Base-by-base conservation (phyloP, 2,888 invertebrate species). In the Cosmopolites sordidus region DNA sequence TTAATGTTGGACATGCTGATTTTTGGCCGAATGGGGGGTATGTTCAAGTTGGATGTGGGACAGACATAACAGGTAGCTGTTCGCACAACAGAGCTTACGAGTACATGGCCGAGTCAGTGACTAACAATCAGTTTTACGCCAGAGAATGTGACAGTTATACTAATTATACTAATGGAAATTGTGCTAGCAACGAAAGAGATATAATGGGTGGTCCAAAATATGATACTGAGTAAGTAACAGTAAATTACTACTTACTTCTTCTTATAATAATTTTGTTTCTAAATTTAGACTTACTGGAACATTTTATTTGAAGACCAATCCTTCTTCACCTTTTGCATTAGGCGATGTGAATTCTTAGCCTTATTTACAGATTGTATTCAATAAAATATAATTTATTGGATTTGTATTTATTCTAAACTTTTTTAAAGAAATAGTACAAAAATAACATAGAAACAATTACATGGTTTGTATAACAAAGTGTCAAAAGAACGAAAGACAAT, bases 221-320 rank as follows among this genome's bases (percentile, higher is more conserved):
- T 18, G 45, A 60, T 30, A 49, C 33, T 1, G 39, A 44, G 60
- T 60, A 51, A 55, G 52, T 38, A n/a, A n/a, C n/a, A n/a, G n/a
- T n/a, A n/a, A n/a, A n/a, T n/a, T n/a, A n/a, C n/a, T n/a, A n/a
- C n/a, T n/a, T n/a, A n/a, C n/a, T n/a, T n/a, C n/a, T n/a, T n/a
- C n/a, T n/a, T n/a, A n/a, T n/a, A n/a, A n/a, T n/a, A n/a, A n/a
- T n/a, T n/a, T n/a, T n/a, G n/a, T n/a, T n/a, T n/a, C n/a, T 42
- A 38, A 16, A 62, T 63, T 29, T 47, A 66, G 66, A n/a, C 71
- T 79, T 2, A 69, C 73, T 9, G 87, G 87, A 2, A 75, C 78
- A 48, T 84, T 78, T 64, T 85, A 80, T 65, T 74, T 87, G 1
- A 72, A 76, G 58, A 87, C 86, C 0, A 78, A 78, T 48, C 69